phyloP scores from a whole-genome alignment of 53 echinoderm and acorn worm species.

The Patiria pectinifera region DNA sequence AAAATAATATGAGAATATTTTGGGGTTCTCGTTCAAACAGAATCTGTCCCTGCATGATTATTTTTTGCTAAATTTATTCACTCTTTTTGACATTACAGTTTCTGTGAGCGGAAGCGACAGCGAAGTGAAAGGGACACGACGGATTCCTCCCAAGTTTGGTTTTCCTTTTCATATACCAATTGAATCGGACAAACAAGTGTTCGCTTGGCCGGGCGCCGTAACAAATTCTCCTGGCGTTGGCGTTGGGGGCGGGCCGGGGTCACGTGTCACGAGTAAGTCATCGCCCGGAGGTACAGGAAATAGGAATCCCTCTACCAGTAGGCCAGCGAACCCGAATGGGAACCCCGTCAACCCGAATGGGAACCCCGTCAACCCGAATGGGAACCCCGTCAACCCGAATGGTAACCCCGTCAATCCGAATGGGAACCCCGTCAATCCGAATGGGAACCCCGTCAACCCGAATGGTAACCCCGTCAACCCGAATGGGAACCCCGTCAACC shows the following conservation, averaged over 20 bases:
- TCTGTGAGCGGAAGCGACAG: neutral
- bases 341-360: neutral
- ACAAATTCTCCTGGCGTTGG: neutral
- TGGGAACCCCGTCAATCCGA: too few species aligned
- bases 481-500: neutral
- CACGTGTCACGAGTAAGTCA: constrained; percentile 15
- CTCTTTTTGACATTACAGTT: neutral
- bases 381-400: constrained; percentile 13
- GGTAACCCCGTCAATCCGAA: neutral
- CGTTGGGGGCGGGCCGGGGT: constrained; percentile 5
- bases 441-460: neutral
- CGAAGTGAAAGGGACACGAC: neutral
- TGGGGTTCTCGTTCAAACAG: too few species aligned
- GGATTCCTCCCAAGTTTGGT: neutral
- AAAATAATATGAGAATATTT: too few species aligned
- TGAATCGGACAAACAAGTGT: neutral
- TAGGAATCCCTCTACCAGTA: neutral
- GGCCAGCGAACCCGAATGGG: neutral
- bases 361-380: constrained; percentile 6
- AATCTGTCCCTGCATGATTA: too few species aligned
- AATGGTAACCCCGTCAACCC: too few species aligned
- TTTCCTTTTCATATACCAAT: neutral
- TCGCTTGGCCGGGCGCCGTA: neutral
- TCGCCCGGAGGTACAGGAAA: neutral
- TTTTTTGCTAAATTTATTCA: neutral